Evolutionary conservation across 37 sponge, comb jelly and placozoan species (phyloP).

Genomic region (Cliona cf. orientalis): DNA sequence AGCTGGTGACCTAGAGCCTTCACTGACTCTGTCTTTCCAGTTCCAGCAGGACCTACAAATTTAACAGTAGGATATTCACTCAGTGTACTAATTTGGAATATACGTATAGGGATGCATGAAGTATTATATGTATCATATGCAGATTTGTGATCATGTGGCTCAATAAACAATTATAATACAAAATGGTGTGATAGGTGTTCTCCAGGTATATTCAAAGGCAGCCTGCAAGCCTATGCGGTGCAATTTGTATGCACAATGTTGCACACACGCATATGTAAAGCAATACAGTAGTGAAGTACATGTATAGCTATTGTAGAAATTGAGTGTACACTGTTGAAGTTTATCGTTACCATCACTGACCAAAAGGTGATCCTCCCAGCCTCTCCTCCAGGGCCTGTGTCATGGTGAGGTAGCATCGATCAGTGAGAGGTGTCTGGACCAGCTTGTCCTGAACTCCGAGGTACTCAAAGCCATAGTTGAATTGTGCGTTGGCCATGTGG

Average conservation of each 20-base stretch:
- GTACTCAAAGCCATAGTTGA: slow-evolving; percentile 98
- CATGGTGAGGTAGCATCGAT: slow-evolving; percentile 97
- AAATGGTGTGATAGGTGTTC: too few species aligned
- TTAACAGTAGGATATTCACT: background rate
- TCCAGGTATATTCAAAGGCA: too few species aligned
- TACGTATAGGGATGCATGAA: too few species aligned
- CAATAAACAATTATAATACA: too few species aligned
- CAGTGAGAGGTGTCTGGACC: slow-evolving; percentile 99
- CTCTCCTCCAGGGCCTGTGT: slow-evolving; percentile 97
- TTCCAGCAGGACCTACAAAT: slow-evolving; percentile 95
- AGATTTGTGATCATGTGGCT: too few species aligned
- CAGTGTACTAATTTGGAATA: too few species aligned
- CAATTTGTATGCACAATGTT: too few species aligned
- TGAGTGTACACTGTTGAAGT: background rate
- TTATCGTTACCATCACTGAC: slow-evolving; percentile 20
- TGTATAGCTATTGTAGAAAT: background rate
- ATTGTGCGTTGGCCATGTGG: slow-evolving; percentile 96
- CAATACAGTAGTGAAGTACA: too few species aligned
- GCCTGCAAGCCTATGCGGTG: too few species aligned
- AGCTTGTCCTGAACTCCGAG: slow-evolving; percentile 95
- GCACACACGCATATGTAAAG: too few species aligned
- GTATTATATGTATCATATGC: too few species aligned
- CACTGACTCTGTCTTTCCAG: slow-evolving; percentile 99
- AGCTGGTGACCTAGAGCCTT: slow-evolving; percentile 98
- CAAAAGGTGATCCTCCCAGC: slow-evolving; percentile 98